Percentiles rank a stretch among this genome's conserved stretches.
Conservation (phyloP, 2,797 vertebrate genomes). For the Capromys pilorides region DNA sequence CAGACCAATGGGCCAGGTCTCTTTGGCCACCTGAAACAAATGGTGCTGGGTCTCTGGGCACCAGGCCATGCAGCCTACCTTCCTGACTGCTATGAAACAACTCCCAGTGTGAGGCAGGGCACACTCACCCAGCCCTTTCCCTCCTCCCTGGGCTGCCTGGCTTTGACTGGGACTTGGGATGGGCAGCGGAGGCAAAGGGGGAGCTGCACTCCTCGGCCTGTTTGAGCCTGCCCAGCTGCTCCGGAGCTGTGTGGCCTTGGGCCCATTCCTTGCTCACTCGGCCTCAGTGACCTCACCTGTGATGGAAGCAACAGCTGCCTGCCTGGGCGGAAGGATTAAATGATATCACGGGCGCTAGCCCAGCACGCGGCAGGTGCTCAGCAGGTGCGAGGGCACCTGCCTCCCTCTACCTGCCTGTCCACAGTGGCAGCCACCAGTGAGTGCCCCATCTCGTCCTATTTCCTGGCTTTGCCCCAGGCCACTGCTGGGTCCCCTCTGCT, state of each 20-base stretch:
- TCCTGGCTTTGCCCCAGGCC: background rate
- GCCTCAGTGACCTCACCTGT: background rate
- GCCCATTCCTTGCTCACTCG: background rate
- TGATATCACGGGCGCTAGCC: background rate
- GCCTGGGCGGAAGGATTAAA: background rate
- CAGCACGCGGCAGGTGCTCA: background rate
- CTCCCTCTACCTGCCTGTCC: background rate
- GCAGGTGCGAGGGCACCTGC: background rate
- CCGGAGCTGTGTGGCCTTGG: background rate
- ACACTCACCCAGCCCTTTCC: background rate
- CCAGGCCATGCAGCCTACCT: background rate
- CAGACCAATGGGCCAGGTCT: background rate
- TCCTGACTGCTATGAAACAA: background rate
- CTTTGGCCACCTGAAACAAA: background rate
- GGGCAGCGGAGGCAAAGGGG: background rate
- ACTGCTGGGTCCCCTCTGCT: background rate
- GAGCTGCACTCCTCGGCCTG: background rate
- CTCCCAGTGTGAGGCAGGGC: background rate
- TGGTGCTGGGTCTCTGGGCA: background rate
- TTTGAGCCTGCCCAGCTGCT: background rate
- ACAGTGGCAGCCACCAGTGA: background rate
- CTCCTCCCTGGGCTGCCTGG: background rate
- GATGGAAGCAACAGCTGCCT: background rate
- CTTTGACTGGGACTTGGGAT: background rate
- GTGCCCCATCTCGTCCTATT: slow-evolving; percentile 9